These are phyloP conservation scores for Clarias batrachus DNA, from an alignment of 2,113 vertebrate genomes.

Conservation along the genomic window DNA sequence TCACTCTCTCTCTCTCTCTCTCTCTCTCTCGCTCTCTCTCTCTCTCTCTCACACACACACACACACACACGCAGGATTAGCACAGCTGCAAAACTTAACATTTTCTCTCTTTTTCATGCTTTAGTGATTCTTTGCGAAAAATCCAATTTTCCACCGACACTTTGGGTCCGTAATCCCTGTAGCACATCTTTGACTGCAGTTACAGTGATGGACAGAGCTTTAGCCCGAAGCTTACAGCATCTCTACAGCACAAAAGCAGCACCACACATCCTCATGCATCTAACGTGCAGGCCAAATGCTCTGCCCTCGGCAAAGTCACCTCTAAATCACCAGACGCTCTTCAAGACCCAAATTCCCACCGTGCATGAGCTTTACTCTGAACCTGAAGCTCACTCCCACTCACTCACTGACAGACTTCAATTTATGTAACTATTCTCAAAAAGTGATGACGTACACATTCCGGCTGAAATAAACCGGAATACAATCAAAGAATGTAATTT, in stretches of 20 bases:
- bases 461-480: not conserved
- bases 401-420: not conserved
- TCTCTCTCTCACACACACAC: not conserved
- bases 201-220: constrained; percentile 40
- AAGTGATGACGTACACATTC: not conserved
- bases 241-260: constrained; percentile 21
- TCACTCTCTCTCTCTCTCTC: not conserved
- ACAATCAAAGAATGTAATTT: not conserved
- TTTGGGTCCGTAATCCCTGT: constrained; percentile 48
- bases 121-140: constrained; percentile 55
- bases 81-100: constrained; percentile 41
- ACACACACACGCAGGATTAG: constrained; percentile 27
- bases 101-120: constrained; percentile 44
- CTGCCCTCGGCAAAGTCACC: not conserved
- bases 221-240: constrained; percentile 31
- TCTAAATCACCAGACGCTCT: not conserved
- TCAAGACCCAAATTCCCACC: not conserved
- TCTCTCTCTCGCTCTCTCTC: no score
- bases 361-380: not conserved
- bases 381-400: not conserved
- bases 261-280: constrained; percentile 2
- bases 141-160: constrained; percentile 52
- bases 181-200: constrained; percentile 42
- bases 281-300: constrained; percentile 8
- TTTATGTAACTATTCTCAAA: not conserved